Percentiles rank a stretch among this genome's conserved stretches.
These are phyloP conservation scores for Thomomys bottae DNA, from an alignment of 2,113 vertebrate species.

Conservation along the genomic window DNA sequence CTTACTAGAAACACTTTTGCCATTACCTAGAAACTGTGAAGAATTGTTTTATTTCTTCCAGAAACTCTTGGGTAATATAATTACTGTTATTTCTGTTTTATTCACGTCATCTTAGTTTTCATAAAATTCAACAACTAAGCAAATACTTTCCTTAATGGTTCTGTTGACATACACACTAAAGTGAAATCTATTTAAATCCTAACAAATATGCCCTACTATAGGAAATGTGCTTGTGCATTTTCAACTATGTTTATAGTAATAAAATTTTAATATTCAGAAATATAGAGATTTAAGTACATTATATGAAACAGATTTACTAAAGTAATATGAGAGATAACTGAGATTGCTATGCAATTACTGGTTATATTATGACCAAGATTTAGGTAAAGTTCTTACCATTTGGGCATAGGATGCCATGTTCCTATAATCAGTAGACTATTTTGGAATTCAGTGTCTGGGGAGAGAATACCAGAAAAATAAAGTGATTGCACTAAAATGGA, in stretches of 20 bases:
- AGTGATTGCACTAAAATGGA: background rate
- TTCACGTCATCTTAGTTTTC: constrained; percentile 50
- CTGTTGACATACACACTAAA: constrained; percentile 46
- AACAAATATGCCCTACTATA: background rate
- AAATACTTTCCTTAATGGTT: constrained; percentile 65
- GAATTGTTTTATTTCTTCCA: constrained; percentile 72
- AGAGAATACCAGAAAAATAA: background rate
- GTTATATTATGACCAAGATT: background rate
- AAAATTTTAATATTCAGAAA: background rate
- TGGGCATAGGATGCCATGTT: background rate
- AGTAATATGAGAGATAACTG: constrained; percentile 11
- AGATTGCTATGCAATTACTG: background rate
- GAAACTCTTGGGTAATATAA: constrained; percentile 75
- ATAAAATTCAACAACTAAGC: constrained; percentile 71
- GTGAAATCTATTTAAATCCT: constrained; percentile 31
- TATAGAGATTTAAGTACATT: background rate
- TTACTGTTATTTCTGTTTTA: constrained; percentile 71
- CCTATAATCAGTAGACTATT: background rate
- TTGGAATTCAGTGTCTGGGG: background rate
- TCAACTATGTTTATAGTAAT: background rate
- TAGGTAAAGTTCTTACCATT: background rate
- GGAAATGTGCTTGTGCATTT: background rate
- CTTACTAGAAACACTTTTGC: constrained; percentile 58
- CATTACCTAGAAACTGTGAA: constrained; percentile 70
- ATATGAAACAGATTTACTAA: background rate